Evolutionary conservation across 2,888 invertebrate genomes (phyloP).

Genomic region (Leucoma salicis): DNA sequence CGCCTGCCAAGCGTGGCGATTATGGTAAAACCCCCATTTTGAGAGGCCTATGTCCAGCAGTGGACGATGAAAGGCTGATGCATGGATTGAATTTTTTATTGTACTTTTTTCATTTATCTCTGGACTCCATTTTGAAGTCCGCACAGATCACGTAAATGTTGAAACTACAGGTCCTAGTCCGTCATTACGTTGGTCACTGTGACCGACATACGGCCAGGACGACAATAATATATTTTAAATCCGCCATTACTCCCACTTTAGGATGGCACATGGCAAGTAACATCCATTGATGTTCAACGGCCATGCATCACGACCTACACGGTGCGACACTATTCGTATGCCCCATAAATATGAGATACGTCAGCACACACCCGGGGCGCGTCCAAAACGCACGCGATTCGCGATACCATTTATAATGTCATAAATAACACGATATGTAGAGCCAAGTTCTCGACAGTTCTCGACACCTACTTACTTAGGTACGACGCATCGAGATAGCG

Average conservation of each 20-base stretch:
- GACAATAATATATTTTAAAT: no score
- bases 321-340: constrained; percentile 44
- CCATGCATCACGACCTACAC: constrained; percentile 68
- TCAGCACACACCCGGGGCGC: constrained; percentile 52
- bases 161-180: no score
- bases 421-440: constrained; percentile 65
- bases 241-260: constrained; percentile 21
- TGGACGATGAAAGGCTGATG: no score
- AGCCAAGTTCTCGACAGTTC: constrained; percentile 10
- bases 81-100: no score
- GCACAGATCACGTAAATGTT: no score
- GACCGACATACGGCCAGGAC: no score
- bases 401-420: constrained; percentile 59
- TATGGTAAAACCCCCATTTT: no score
- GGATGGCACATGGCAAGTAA: constrained; percentile 42
- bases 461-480: constrained; percentile 68
- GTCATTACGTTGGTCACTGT: no score
- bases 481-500: neutral
- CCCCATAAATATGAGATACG: constrained; percentile 71
- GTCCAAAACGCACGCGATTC: constrained; percentile 49
- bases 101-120: no score
- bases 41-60: no score
- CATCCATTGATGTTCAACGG: constrained; percentile 48
- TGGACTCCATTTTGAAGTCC: no score
- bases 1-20: no score